These are phyloP conservation scores for Mamestra brassicae DNA, from an alignment of 2,888 invertebrate genomes.

Conservation along the genomic window DNA sequence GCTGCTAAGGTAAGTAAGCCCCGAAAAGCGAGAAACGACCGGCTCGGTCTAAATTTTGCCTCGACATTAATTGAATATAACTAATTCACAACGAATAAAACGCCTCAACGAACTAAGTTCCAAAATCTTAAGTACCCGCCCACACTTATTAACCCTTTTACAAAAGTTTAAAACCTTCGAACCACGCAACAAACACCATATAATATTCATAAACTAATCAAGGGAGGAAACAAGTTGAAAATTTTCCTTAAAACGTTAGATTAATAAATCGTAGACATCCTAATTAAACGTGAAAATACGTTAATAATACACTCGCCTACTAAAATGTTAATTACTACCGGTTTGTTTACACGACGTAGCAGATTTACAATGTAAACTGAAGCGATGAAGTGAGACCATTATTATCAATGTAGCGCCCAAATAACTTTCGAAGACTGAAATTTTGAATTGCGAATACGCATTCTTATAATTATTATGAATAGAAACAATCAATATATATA, in stretches of 20 bases:
- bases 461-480: slow-evolving; percentile 30
- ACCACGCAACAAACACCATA: slow-evolving; percentile 33
- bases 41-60: not conserved
- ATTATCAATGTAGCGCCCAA: slow-evolving; percentile 69
- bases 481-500: not conserved
- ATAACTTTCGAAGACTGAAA: slow-evolving; percentile 60
- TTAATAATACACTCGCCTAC: slow-evolving; percentile 66
- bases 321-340: slow-evolving; percentile 73
- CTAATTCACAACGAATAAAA: not conserved
- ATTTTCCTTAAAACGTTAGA: slow-evolving; percentile 44
- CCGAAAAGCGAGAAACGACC: not conserved
- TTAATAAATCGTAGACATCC: slow-evolving; percentile 58
- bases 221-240: slow-evolving; percentile 25
- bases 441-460: slow-evolving; percentile 56
- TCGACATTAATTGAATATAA: not conserved
- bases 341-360: slow-evolving; percentile 68
- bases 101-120: slow-evolving; percentile 1
- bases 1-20: not conserved
- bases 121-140: slow-evolving; percentile 17
- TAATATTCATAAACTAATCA: slow-evolving; percentile 61
- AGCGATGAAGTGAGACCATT: slow-evolving; percentile 65
- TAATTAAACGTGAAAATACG: slow-evolving; percentile 67
- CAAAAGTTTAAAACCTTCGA: slow-evolving; percentile 28
- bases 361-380: slow-evolving; percentile 74
- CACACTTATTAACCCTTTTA: slow-evolving; percentile 15